These are phyloP conservation scores for Potamarius usumacintae DNA, from an alignment of 2,113 vertebrate species.

Conservation along the genomic window DNA sequence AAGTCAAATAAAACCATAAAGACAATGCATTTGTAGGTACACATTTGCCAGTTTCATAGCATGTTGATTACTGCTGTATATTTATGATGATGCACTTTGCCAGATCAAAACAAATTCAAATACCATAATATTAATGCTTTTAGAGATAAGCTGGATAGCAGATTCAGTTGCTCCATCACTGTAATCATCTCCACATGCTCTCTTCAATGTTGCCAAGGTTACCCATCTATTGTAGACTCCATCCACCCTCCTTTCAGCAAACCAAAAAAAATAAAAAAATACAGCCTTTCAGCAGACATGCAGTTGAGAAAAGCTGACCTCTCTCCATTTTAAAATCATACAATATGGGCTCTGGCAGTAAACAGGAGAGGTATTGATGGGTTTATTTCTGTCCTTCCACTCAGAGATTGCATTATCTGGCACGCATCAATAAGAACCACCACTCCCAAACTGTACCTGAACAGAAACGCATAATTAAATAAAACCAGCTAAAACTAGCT, in stretches of 20 bases:
- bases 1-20: too few species aligned
- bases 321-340: conserved; percentile 17
- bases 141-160: not conserved
- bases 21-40: not conserved
- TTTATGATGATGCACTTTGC: not conserved
- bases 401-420: not conserved
- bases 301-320: not conserved
- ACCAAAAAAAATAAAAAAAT: not conserved
- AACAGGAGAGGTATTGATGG: conserved; percentile 23
- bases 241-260: conserved; percentile 30
- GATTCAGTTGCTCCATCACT: conserved; percentile 23
- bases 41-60: not conserved
- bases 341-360: conserved; percentile 12
- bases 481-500: not conserved
- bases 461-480: not conserved
- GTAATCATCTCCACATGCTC: conserved; percentile 56
- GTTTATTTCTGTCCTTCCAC: conserved; percentile 27
- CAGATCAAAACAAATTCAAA: not conserved
- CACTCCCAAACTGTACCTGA: not conserved
- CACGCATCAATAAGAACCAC: not conserved
- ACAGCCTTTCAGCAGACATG: conserved; percentile 1
- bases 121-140: not conserved
- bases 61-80: not conserved
- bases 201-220: conserved; percentile 57
- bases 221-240: conserved; percentile 44